Percentiles rank a stretch among this genome's conserved stretches.
phyloP scores from a whole-genome alignment of 2,797 vertebrate species.

The Chaunax sp. region DNA sequence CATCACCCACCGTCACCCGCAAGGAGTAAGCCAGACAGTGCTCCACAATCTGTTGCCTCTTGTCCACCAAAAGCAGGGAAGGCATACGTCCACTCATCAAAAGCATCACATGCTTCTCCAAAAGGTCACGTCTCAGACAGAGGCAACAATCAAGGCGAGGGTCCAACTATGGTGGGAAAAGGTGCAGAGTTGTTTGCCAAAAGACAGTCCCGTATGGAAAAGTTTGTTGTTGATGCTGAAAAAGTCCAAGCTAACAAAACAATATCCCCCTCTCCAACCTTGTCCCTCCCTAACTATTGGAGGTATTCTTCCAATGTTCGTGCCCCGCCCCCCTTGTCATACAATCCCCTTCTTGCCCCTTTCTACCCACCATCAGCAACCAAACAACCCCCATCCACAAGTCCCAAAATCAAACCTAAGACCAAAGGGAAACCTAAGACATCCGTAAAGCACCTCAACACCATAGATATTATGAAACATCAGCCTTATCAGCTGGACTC shows the following conservation, averaged over 20 bases:
- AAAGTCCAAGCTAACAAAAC: conserved; percentile 88
- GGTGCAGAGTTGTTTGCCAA: conserved; percentile 94
- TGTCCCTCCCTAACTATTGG: conserved; percentile 93
- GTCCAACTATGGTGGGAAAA: conserved; percentile 87
- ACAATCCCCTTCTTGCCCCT: conserved; percentile 93
- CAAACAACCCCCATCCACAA: conserved; percentile 84
- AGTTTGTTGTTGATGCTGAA: conserved; percentile 91
- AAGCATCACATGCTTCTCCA: conserved; percentile 75
- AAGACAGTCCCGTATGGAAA: conserved; percentile 96
- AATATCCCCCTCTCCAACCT: conserved; percentile 88
- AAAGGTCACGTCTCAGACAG: conserved; percentile 65
- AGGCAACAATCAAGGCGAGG: conserved; percentile 75
- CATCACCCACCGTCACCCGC: conserved; percentile 65
- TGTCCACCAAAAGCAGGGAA: conserved; percentile 68
- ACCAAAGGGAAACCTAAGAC: conserved; percentile 86
- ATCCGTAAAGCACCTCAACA: conserved; percentile 88
- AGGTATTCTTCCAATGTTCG: conserved; percentile 94
- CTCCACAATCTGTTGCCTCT: conserved; percentile 71
- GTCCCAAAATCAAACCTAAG: conserved; percentile 77
- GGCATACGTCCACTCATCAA: conserved; percentile 67
- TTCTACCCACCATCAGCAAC: conserved; percentile 89
- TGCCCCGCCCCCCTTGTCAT: conserved; percentile 93
- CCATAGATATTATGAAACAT: conserved; percentile 97
- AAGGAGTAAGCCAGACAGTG: conserved; percentile 66
- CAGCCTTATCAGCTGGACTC: conserved; percentile 94